Conservation (phyloP, 1,140 invertebrate species). For the Anastatus disparis region DNA sequence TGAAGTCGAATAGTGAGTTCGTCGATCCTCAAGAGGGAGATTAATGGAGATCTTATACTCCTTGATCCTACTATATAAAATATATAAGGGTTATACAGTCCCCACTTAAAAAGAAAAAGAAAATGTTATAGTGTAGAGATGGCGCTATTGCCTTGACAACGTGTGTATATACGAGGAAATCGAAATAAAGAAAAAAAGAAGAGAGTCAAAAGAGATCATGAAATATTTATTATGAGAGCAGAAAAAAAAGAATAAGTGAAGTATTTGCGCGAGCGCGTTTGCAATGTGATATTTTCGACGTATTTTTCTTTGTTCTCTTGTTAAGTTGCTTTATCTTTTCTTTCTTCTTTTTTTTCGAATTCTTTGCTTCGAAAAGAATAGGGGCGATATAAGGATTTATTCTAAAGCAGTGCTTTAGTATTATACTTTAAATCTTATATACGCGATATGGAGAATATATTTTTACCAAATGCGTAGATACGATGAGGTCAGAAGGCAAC, state of each 20-base stretch:
- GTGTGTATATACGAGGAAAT: too few relatives aligned
- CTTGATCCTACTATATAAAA: conserved; percentile 11
- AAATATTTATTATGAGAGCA: conserved; percentile 19
- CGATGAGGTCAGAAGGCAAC: too few relatives aligned
- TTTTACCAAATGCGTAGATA: too few relatives aligned
- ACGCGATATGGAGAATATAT: too few relatives aligned
- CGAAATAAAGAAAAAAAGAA: neutral
- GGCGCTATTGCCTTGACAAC: neutral
- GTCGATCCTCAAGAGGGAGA: too few relatives aligned
- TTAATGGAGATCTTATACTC: conserved; percentile 27
- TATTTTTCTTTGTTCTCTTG: neutral
- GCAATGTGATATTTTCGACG: neutral
- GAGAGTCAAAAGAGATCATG: neutral
- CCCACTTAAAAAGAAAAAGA: neutral
- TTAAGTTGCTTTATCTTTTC: neutral
- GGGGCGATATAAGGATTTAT: neutral
- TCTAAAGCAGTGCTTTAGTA: neutral
- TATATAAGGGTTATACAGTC: neutral
- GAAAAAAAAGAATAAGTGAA: neutral
- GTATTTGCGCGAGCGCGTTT: neutral
- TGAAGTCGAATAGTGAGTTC: too few relatives aligned
- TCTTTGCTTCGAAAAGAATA: neutral
- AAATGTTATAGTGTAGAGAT: neutral
- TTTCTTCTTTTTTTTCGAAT: too few relatives aligned
- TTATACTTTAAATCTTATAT: too few relatives aligned